Percentiles rank a stretch among this genome's conserved stretches.
Evolutionary conservation across 2,797 vertebrate genomes (phyloP).

Genomic region (Adelosebastes latens): DNA sequence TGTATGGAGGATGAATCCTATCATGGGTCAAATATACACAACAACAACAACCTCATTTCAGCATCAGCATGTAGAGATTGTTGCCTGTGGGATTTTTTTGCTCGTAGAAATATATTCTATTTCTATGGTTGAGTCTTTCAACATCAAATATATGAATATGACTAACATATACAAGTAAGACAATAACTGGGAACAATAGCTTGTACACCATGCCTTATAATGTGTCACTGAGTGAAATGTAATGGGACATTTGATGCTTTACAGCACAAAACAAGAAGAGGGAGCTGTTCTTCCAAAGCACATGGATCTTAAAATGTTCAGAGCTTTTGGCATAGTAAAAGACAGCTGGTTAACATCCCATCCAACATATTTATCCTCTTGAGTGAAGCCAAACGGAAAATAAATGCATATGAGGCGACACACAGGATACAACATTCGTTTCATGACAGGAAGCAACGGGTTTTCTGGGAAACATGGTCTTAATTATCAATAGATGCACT

Average conservation of each 20-base stretch:
- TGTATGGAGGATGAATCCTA: not conserved
- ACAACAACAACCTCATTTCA: too few relatives aligned
- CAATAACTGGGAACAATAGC: not conserved
- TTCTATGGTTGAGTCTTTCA: too few relatives aligned
- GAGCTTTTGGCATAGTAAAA: slow-evolving; percentile 9
- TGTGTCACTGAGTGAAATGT: not conserved
- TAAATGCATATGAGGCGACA: slow-evolving; percentile 6
- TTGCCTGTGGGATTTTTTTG: too few relatives aligned
- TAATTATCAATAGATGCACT: not conserved
- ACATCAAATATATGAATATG: not conserved
- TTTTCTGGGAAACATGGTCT: not conserved
- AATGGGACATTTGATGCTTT: not conserved
- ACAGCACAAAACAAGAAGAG: slow-evolving; percentile 3
- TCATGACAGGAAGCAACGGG: slow-evolving; percentile 11
- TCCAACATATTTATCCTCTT: slow-evolving; percentile 56
- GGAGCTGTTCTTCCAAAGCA: slow-evolving; percentile 32
- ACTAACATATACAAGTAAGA: not conserved
- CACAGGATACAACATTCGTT: slow-evolving; percentile 25
- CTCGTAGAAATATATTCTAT: too few relatives aligned
- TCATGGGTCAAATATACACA: too few relatives aligned
- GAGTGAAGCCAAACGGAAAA: slow-evolving; percentile 42
- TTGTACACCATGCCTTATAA: not conserved
- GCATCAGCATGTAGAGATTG: too few relatives aligned
- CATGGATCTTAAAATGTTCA: not conserved
- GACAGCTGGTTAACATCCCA: slow-evolving; percentile 59